Evolutionary conservation across 1,140 invertebrate species (phyloP).

Genomic region (Pseudoatta argentina): DNA sequence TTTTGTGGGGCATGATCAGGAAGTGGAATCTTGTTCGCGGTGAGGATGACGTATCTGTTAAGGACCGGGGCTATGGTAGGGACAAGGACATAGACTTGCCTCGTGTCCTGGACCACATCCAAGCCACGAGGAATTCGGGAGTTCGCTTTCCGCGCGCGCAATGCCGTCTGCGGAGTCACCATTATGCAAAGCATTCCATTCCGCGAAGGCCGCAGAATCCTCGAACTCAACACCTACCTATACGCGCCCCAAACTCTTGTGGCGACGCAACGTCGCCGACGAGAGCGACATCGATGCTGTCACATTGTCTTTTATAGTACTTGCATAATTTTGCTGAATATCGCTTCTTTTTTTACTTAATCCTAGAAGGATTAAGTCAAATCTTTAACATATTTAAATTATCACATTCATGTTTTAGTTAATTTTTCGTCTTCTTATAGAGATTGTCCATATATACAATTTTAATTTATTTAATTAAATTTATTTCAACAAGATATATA

Average conservation of each 20-base stretch:
- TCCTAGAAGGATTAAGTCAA: not conserved
- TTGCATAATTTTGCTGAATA: not conserved
- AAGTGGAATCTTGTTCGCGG: slow-evolving; percentile 23
- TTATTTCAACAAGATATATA: not conserved
- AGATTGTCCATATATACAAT: not conserved
- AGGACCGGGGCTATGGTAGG: slow-evolving; percentile 54
- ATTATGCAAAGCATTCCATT: slow-evolving; percentile 84
- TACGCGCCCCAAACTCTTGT: slow-evolving; percentile 72
- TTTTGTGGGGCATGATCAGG: not conserved
- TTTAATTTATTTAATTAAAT: not conserved
- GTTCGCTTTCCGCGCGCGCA: slow-evolving; percentile 72
- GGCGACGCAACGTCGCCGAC: slow-evolving; percentile 5
- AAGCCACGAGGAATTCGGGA: slow-evolving; percentile 80
- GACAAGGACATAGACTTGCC: slow-evolving; percentile 29
- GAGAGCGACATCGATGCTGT: not conserved
- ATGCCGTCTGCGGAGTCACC: slow-evolving; percentile 78
- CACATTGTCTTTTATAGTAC: slow-evolving; percentile 1
- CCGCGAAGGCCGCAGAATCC: slow-evolving; percentile 78
- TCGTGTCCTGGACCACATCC: slow-evolving; percentile 76
- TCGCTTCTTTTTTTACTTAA: not conserved
- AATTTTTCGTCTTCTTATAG: not conserved
- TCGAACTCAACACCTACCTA: slow-evolving; percentile 81
- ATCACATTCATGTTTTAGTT: not conserved
- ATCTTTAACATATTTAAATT: not conserved
- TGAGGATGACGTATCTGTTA: slow-evolving; percentile 66